Evolutionary conservation across 2,113 vertebrate genomes (phyloP), one percentile per base, ranked within the genome.

Genomic region (Saimiri boliviensis): DNA sequence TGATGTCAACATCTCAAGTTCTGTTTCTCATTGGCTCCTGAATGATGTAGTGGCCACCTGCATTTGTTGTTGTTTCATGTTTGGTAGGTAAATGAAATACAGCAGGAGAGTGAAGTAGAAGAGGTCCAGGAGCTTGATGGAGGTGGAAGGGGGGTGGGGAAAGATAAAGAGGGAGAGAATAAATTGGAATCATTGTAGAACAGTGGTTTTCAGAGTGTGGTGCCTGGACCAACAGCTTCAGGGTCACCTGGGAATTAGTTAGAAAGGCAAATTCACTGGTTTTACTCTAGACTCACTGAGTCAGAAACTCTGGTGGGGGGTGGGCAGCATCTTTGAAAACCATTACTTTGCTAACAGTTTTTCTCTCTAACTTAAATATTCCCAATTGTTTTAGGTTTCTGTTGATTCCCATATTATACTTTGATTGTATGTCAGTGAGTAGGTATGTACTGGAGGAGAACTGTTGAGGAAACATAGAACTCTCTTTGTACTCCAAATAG

Each of bases 401-500:
- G 37, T 79, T 92, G 45, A 70, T 89, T 45, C 14, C 20, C 74
- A 17, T 66, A 45, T 77, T 76, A 32, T 16, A 47, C 56, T 82
- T 73, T 25, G 35, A 49, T 37, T 47, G 3, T 47, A 11, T 73
- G 42, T 91, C 68, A n/a, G 8, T 45, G 73, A 89, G 25, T 80
- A 86, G 49, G 23, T 89, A n/a, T 85, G 23, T 71, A 19, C 66
- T 68, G 84, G 77, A 84, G 49, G 60, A 95, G 79, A 58, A 42
- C 58, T 90, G 19, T 79, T 79, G 42, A 89, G 81, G 30, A 96
- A 73, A 74, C 52, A 66, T 81, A 86, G 52, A 80, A 92, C 52
- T 86, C 45, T 54, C 32, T 87, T 97, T 93, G 40, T 93, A 85
- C 89, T 91, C 68, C 77, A 92, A 19, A 40, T 85, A 89, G 21